These are phyloP conservation scores for Polypterus bichir DNA, from an alignment of 2,113 vertebrate species.

Conservation along the genomic window DNA sequence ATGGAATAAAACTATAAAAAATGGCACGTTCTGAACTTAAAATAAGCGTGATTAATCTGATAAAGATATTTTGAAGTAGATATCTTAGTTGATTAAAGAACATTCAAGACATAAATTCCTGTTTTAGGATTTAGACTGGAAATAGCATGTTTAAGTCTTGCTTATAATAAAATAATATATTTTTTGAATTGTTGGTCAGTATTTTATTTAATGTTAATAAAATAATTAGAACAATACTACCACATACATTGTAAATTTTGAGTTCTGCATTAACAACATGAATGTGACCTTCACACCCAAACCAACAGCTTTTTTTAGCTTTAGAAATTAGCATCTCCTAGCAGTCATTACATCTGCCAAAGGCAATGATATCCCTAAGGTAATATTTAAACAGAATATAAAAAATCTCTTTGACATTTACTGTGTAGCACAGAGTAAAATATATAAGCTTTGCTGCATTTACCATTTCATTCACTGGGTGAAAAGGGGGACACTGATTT, in stretches of 20 bases:
- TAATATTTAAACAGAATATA: constrained; percentile 15
- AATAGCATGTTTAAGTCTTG: background rate
- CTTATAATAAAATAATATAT: background rate
- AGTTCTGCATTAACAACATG: background rate
- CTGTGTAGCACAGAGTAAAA: constrained; percentile 12
- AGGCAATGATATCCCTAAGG: constrained; percentile 4
- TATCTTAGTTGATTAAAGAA: background rate
- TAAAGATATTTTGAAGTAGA: background rate
- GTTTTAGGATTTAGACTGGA: background rate
- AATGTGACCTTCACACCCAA: background rate
- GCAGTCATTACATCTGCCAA: background rate
- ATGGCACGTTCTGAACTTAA: background rate
- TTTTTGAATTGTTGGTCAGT: background rate
- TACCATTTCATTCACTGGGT: constrained; percentile 18
- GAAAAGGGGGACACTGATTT: constrained; percentile 12
- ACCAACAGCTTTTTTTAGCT: no score
- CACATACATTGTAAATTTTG: background rate
- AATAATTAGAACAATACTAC: background rate
- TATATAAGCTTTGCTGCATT: constrained; percentile 14
- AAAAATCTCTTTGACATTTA: constrained; percentile 1
- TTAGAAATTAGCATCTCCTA: no score
- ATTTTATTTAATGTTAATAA: background rate
- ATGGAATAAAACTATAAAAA: background rate
- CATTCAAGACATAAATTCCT: background rate
- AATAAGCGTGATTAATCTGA: background rate